Evolutionary conservation across 2,113 vertebrate species (phyloP), one percentile per base, ranked within the genome.

Genomic region (Pterocles burchelli): DNA sequence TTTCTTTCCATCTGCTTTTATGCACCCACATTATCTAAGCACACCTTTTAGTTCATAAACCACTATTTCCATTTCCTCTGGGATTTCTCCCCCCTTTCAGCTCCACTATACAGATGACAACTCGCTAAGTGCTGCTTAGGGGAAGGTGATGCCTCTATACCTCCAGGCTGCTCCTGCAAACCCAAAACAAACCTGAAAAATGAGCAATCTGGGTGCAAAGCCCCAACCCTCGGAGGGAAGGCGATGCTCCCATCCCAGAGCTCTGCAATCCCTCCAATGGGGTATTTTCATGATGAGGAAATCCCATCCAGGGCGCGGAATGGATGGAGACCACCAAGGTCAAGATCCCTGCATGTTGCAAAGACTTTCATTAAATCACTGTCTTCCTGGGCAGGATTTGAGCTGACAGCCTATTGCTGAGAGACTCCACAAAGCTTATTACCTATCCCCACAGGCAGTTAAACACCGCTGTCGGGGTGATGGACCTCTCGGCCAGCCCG

Each of bases 281-380:
- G 65, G 49, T 16, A 2, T 36, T 25, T 66, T 51, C 0, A 0
- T 5, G n/a, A 20, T 11, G 48, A 67, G 76, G 90, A 91, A 94
- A 95, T 94, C 66, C 93, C 17, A 2, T 2, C 81, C 7, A 0
- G 49, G 71, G 26, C 2, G 3, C 3, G 19, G 45, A 65, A 88
- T 15, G 90, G 72, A 88, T 86, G 72, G 92, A 67, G 79, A 94
- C 67, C 72, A 16, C 14, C 0, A 0, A 59, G 92, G 68, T 91
- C 85, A 75, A 93, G 79, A 92, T 85, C 25, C 38, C 88, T 11
- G 72, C 85, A 71, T 90, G 63, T 3, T 63, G 67, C 46, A 94
- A 95, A 16, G 90, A 17, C 75, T 96, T 91, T 11, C 85, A 91
- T 95, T 90, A 92, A 92, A 95, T 87, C 76, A 24, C 85, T 81